Percentiles rank a stretch among this genome's conserved stretches.
Evolutionary conservation across 2,797 vertebrate species (phyloP).

Genomic region (Melopsittacus undulatus): DNA sequence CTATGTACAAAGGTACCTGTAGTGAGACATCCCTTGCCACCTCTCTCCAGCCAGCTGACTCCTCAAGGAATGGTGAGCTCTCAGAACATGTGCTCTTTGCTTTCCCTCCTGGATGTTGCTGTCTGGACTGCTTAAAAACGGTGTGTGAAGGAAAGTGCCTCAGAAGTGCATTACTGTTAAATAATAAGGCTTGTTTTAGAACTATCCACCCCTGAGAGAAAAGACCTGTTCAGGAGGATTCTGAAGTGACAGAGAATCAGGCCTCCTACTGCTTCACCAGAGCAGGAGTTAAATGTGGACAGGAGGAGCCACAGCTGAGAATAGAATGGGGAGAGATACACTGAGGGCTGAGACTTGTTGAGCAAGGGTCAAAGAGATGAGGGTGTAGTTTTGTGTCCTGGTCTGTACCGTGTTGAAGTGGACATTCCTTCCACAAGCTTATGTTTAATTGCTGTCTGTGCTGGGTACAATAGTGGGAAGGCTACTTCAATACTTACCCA

Average conservation of each 20-base stretch:
- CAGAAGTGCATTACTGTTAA: not conserved
- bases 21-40: not conserved
- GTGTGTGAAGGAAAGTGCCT: not conserved
- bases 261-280: not conserved
- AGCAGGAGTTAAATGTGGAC: not conserved
- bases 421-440: not conserved
- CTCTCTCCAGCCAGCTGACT: not conserved
- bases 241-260: not conserved
- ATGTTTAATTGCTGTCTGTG: fast-evolving
- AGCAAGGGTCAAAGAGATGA: not conserved
- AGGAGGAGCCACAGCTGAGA: not conserved
- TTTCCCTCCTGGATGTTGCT: not conserved
- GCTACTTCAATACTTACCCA: fast-evolving
- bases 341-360: not conserved
- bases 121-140: not conserved
- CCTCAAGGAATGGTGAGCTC: not conserved
- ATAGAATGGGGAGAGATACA: not conserved
- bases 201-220: not conserved
- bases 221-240: not conserved
- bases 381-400: not conserved
- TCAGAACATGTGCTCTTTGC: not conserved
- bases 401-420: fast-evolving
- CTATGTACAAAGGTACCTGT: not conserved
- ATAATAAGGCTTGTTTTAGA: not conserved
- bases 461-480: not conserved